phyloP scores from a whole-genome alignment of 2,888 invertebrate genomes.

The Platypus cylindrus region DNA sequence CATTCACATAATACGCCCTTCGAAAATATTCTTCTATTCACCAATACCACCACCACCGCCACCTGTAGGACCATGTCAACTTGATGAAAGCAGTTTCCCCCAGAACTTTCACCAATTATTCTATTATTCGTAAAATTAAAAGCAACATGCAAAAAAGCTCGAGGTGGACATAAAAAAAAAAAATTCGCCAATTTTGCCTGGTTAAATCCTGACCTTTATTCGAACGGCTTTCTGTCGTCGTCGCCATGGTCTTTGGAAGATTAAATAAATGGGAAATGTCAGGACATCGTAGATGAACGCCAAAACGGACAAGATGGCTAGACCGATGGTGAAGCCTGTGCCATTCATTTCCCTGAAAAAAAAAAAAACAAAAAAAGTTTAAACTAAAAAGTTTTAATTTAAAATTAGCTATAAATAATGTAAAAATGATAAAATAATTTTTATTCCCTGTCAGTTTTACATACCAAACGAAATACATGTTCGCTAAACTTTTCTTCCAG shows the following conservation, averaged over 20 bases:
- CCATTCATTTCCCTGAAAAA: constrained; percentile 44
- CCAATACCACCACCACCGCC: too few species aligned
- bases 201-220: constrained; percentile 57
- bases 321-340: constrained; percentile 50
- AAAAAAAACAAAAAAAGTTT: constrained; percentile 16
- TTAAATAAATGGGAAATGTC: constrained; percentile 79
- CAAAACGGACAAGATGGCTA: constrained; percentile 66
- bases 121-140: too few species aligned
- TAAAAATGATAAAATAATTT: not conserved
- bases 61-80: too few species aligned
- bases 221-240: constrained; percentile 61
- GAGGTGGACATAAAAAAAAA: too few species aligned
- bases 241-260: constrained; percentile 80
- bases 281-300: constrained; percentile 81
- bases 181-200: too few species aligned
- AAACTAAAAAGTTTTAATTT: constrained; percentile 16
- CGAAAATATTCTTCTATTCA: too few species aligned
- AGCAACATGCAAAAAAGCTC: constrained; percentile 2
- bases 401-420: not conserved
- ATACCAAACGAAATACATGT: constrained; percentile 1
- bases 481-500: too few species aligned
- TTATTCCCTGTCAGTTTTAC: constrained; percentile 2
- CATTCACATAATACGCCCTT: too few species aligned
- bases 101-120: too few species aligned
- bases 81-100: too few species aligned